phyloP scores from a whole-genome alignment of 2,113 vertebrate genomes.

The Charina bottae region DNA sequence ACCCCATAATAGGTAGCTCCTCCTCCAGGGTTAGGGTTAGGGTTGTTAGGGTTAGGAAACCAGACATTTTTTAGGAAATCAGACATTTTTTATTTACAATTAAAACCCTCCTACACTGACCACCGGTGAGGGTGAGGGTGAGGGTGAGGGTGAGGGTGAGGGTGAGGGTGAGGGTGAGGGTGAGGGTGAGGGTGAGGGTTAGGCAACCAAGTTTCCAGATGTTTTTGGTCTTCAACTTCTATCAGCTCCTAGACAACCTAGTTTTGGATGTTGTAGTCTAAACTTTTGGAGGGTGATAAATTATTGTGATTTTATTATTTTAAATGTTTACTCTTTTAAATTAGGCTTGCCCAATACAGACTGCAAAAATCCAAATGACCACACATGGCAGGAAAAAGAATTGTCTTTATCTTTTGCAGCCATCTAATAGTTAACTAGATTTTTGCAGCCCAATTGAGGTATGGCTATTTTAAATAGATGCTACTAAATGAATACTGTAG shows the following conservation, averaged over 20 bases:
- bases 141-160: background rate
- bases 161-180: background rate
- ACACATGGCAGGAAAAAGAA: too few species aligned
- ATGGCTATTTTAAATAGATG: too few species aligned
- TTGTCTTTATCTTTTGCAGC: too few species aligned
- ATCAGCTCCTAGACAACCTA: background rate
- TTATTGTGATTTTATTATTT: background rate
- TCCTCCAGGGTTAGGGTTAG: background rate
- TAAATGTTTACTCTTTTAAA: too few species aligned
- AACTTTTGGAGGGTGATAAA: background rate
- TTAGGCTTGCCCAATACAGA: too few species aligned
- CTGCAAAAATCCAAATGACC: too few species aligned
- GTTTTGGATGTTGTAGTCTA: background rate
- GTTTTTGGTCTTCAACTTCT: background rate
- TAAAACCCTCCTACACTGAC: too few species aligned
- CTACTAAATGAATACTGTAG: too few species aligned
- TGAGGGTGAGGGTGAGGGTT: background rate
- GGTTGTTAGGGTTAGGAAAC: background rate
- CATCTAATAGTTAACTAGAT: too few species aligned
- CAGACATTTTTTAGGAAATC: background rate
- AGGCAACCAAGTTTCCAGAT: background rate
- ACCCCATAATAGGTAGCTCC: too few species aligned
- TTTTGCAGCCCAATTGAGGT: too few species aligned
- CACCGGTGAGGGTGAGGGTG: background rate
- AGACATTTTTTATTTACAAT: too few species aligned